Evolutionary conservation across 1,140 invertebrate genomes (phyloP).

Genomic region (Pectinophora gossypiella): DNA sequence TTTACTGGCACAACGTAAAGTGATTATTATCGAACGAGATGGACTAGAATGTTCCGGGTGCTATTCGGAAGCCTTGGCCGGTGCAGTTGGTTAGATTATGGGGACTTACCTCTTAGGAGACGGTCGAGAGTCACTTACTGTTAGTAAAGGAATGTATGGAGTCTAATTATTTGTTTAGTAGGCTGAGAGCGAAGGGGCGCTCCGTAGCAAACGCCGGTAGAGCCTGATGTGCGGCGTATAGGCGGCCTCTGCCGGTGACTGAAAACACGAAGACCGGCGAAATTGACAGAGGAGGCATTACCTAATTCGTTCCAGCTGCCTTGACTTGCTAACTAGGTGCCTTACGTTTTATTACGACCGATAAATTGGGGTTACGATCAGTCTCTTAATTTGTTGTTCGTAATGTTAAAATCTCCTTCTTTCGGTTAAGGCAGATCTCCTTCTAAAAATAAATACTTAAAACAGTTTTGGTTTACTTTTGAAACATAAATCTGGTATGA

Average conservation of each 20-base stretch:
- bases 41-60: constrained; percentile 41
- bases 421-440: no score
- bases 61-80: constrained; percentile 26
- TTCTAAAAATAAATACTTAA: no score
- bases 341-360: no score
- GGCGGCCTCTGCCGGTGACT: constrained; percentile 56
- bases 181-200: constrained; percentile 25
- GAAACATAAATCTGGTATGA: no score
- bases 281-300: constrained; percentile 31
- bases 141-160: constrained; percentile 15
- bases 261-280: constrained; percentile 37
- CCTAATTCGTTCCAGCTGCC: background rate
- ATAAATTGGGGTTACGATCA: no score
- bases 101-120: constrained; percentile 48
- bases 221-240: constrained; percentile 59
- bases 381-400: no score
- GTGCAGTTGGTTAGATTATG: constrained; percentile 23
- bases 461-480: no score
- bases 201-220: constrained; percentile 53
- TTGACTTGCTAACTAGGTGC: no score
- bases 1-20: constrained; percentile 24
- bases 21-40: constrained; percentile 41
- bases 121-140: constrained; percentile 30
- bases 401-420: no score
- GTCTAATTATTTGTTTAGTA: constrained; percentile 12